A percentile compares a stretch with the other conserved stretches of the same genome.
phyloP scores from a whole-genome alignment of 2,888 invertebrate genomes.

The Ischnura elegans region DNA sequence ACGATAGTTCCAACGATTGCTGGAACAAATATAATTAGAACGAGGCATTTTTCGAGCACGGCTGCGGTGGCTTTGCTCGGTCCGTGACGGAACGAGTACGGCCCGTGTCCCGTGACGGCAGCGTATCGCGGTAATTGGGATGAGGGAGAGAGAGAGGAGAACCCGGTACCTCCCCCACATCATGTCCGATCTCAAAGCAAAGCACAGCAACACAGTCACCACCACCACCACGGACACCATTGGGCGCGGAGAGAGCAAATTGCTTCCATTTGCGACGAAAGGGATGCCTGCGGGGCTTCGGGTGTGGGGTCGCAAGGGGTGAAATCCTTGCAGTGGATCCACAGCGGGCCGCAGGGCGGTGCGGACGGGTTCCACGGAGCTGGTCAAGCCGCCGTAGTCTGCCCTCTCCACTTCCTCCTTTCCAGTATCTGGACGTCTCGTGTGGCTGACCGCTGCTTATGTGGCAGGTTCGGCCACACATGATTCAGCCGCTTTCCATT shows the following conservation, averaged over 20 bases:
- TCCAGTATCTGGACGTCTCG: too few species aligned
- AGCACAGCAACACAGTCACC: not conserved
- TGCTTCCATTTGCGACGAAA: not conserved
- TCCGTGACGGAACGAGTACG: not conserved
- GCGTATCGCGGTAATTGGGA: not conserved
- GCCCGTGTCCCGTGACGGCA: too few species aligned
- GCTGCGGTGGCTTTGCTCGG: not conserved
- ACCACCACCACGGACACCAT: not conserved
- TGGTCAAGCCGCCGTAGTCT: too few species aligned
- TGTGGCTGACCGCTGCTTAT: too few species aligned
- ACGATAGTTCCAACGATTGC: too few species aligned
- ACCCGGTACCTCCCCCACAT: not conserved
- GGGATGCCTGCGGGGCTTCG: not conserved
- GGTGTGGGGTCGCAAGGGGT: not conserved
- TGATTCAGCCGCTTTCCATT: too few species aligned
- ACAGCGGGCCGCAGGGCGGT: not conserved
- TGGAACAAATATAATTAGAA: too few species aligned
- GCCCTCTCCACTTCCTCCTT: too few species aligned
- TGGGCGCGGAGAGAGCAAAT: not conserved
- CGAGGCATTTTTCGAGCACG: too few species aligned
- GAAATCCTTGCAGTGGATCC: not conserved
- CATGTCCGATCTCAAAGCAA: not conserved
- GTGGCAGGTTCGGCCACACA: too few species aligned
- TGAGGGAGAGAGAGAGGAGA: not conserved
- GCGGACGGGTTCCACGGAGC: not conserved